Evolutionary conservation across 2,888 invertebrate genomes (phyloP).

Genomic region (Oligia fasciuncula): DNA sequence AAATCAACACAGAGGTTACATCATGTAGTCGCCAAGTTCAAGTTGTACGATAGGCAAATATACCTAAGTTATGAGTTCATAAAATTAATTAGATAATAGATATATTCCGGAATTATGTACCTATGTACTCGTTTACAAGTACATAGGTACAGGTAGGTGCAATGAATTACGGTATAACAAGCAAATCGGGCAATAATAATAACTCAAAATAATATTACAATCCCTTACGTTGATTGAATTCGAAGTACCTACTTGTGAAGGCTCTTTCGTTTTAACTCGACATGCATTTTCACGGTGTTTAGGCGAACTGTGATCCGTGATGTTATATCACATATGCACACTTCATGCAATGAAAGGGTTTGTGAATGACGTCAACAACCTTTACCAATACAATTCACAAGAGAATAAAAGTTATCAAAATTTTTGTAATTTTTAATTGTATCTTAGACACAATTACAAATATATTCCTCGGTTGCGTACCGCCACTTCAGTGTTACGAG

Average conservation of each 20-base stretch:
- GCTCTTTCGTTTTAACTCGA: not conserved
- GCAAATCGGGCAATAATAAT: not conserved
- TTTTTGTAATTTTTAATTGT: too few species aligned
- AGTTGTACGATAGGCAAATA: conserved; percentile 17
- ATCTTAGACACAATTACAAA: not conserved
- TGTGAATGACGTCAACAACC: not conserved
- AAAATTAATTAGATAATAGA: conserved; percentile 63
- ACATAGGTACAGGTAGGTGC: not conserved
- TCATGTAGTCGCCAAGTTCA: conserved; percentile 25
- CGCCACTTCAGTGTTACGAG: conserved; percentile 36
- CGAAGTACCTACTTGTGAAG: not conserved
- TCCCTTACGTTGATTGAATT: not conserved
- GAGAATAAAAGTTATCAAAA: not conserved
- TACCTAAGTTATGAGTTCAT: conserved; percentile 35
- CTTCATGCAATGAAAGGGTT: not conserved
- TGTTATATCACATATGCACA: not conserved
- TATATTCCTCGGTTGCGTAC: conserved; percentile 23
- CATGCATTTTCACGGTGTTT: conserved; percentile 3
- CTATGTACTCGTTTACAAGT: conserved; percentile 22
- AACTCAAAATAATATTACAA: not conserved
- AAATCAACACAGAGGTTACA: not conserved
- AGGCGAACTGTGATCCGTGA: not conserved
- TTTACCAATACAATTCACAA: not conserved
- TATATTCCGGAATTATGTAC: conserved; percentile 35
- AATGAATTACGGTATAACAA: not conserved